Evolutionary conservation across 2,113 vertebrate genomes (phyloP).

Genomic region (Podarcis raffonei): DNA sequence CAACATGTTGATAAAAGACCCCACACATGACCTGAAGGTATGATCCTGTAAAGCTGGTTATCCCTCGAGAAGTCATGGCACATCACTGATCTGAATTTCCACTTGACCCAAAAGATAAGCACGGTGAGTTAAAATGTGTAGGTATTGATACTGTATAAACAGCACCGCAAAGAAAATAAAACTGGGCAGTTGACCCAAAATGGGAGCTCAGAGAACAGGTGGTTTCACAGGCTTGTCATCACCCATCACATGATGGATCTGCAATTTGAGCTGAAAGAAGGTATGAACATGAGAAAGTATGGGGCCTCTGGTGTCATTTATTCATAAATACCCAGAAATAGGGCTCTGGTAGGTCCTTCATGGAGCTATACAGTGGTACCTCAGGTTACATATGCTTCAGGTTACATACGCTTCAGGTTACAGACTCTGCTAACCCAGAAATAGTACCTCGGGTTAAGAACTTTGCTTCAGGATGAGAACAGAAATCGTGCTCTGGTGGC

Average conservation of each 20-base stretch:
- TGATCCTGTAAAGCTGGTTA: not conserved
- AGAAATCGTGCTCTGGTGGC: no score
- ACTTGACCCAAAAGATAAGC: no score
- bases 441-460: no score
- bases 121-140: no score
- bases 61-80: not conserved
- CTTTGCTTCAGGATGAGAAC: no score
- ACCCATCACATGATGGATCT: not conserved
- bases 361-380: not conserved
- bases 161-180: no score
- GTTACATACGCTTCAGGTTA: no score
- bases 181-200: slow-evolving; percentile 22
- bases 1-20: not conserved
- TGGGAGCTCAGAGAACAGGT: slow-evolving; percentile 12
- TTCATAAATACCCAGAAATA: slow-evolving; percentile 3
- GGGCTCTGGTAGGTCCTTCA: not conserved
- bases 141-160: no score
- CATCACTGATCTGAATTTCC: not conserved
- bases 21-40: not conserved
- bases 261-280: slow-evolving; percentile 6
- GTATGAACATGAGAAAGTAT: slow-evolving; percentile 39
- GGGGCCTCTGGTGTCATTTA: slow-evolving; percentile 43
- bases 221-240: not conserved
- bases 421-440: no score
- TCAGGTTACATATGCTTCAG: no score